These are phyloP conservation scores for Pleuronectes platessa DNA, from an alignment of 2,113 vertebrate species.

Conservation along the genomic window DNA sequence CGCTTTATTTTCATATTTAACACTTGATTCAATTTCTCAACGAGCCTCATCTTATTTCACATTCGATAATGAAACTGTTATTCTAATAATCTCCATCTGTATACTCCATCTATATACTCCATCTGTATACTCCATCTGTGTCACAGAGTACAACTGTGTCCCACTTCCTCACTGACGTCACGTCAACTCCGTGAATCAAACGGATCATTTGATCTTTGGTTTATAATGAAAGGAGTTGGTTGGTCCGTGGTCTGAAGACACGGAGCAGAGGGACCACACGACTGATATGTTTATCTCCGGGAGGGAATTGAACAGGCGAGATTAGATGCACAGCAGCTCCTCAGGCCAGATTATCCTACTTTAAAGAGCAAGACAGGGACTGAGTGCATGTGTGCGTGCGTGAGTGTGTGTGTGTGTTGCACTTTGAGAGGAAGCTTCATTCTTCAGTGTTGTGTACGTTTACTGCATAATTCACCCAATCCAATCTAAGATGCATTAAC, in stretches of 20 bases:
- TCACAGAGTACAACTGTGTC: not conserved
- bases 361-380: not conserved
- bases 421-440: not conserved
- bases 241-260: constrained; percentile 49
- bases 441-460: not conserved
- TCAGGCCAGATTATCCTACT: constrained; percentile 50
- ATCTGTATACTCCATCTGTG: not conserved
- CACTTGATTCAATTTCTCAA: no score
- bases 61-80: no score
- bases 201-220: constrained; percentile 4
- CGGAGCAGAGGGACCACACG: constrained; percentile 17
- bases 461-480: constrained; percentile 20
- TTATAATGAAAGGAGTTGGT: constrained; percentile 42
- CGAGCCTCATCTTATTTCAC: no score
- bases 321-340: constrained; percentile 54
- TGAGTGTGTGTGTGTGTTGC: not conserved
- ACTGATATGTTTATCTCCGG: constrained; percentile 45
- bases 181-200: constrained; percentile 18
- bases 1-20: no score
- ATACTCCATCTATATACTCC: no score
- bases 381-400: not conserved
- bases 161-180: not conserved
- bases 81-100: no score
- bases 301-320: constrained; percentile 56
- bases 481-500: not conserved